Evolutionary conservation across 2,113 vertebrate species (phyloP).

Genomic region (Petrocephalus microphthalmus): DNA sequence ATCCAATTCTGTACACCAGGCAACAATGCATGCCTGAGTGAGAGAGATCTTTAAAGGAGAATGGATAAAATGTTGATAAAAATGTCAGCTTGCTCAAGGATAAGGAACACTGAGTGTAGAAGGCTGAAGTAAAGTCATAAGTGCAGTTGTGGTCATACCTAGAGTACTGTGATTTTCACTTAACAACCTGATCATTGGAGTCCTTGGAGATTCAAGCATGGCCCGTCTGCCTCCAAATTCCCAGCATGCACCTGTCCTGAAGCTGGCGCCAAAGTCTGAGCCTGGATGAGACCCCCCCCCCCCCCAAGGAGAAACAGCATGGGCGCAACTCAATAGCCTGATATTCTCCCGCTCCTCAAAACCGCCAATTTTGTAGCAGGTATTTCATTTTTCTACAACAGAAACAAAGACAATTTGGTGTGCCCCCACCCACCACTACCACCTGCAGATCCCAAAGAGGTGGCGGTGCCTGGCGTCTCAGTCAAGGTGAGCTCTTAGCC

Average conservation of each 20-base stretch:
- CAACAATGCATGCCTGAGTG: not conserved
- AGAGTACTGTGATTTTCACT: not conserved
- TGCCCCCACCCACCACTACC: conserved; percentile 32
- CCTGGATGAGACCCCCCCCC: conserved; percentile 58
- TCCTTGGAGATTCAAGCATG: conserved; percentile 24
- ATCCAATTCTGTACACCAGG: not conserved
- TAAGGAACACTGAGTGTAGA: not conserved
- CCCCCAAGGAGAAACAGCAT: conserved; percentile 61
- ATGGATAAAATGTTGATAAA: not conserved
- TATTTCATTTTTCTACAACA: conserved; percentile 50
- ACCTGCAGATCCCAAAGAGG: conserved; percentile 58
- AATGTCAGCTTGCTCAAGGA: not conserved
- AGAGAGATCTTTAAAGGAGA: not conserved
- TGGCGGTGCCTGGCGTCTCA: conserved; percentile 46
- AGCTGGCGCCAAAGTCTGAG: conserved; percentile 58
- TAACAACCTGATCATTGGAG: not conserved
- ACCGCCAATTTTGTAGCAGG: conserved; percentile 66
- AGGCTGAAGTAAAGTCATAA: not conserved
- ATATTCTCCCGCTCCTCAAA: conserved; percentile 65
- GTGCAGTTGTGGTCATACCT: not conserved
- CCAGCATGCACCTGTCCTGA: conserved; percentile 56
- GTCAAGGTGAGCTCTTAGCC: conserved; percentile 60
- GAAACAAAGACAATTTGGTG: conserved; percentile 67
- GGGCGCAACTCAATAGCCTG: conserved; percentile 68
- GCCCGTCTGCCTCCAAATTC: conserved; percentile 41